Conservation (phyloP, 1,140 invertebrate genomes). For the Lamellibrachia luymesi region DNA sequence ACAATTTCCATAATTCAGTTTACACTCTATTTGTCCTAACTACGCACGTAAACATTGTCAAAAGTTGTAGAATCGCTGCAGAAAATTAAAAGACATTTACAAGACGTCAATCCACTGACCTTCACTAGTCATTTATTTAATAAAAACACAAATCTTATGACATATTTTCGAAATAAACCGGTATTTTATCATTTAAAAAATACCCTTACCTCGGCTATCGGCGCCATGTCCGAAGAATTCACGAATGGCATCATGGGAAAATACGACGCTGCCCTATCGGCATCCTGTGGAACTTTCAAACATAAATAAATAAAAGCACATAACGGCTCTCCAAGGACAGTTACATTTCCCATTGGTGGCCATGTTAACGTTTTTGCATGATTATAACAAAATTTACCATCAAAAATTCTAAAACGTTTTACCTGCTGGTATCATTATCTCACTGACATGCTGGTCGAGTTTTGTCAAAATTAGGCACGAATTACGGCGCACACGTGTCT, state of each 20-base stretch:
- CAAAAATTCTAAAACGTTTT: no score
- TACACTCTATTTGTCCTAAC: not conserved
- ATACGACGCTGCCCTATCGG: not conserved
- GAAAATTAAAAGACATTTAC: not conserved
- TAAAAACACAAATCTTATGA: not conserved
- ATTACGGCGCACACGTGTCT: no score
- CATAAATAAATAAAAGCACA: not conserved
- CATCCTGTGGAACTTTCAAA: not conserved
- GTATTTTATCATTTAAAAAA: not conserved
- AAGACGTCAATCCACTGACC: not conserved
- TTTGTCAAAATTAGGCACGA: no score
- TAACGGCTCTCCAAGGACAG: no score
- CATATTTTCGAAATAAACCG: not conserved
- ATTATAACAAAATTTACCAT: no score
- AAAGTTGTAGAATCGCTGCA: not conserved
- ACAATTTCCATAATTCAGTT: not conserved
- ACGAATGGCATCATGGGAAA: not conserved
- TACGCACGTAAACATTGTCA: not conserved
- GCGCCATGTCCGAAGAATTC: conserved; percentile 3
- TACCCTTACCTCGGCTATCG: not conserved
- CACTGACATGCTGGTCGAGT: no score
- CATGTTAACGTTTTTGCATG: no score
- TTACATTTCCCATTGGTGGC: no score
- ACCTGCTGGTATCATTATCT: no score
- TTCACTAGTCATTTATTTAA: not conserved